A percentile compares a stretch with the other conserved stretches of the same genome.
Evolutionary conservation across 2,797 vertebrate genomes (phyloP).

Genomic region (Saguinus oedipus): DNA sequence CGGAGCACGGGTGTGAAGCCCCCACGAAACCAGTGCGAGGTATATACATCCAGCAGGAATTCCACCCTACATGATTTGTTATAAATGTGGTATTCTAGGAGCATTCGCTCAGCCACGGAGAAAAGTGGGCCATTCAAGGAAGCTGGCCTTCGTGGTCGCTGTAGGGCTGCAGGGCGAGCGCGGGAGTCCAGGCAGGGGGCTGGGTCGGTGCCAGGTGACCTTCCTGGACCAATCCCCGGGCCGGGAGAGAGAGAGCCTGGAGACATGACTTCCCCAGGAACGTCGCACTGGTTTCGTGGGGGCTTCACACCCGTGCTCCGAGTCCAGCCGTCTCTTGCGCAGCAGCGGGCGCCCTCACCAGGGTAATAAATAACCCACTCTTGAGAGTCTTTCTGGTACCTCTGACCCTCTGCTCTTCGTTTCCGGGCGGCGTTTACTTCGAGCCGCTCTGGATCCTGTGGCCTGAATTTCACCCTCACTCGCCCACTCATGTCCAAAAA

Average conservation of each 20-base stretch:
- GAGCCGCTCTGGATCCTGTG: not conserved
- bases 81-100: not conserved
- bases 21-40: too few species aligned
- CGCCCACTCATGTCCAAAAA: not conserved
- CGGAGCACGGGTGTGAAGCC: too few species aligned
- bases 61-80: not conserved
- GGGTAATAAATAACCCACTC: not conserved
- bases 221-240: not conserved
- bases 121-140: not conserved
- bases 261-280: too few species aligned
- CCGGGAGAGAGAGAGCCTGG: fast-evolving
- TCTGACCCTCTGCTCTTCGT: not conserved
- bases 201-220: not conserved
- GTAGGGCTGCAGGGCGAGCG: fast-evolving
- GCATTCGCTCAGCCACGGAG: not conserved
- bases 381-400: not conserved
- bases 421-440: not conserved
- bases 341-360: fast-evolving
- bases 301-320: fast-evolving
- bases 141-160: not conserved
- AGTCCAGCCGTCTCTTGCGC: not conserved
- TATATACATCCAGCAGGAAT: not conserved
- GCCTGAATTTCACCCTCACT: not conserved
- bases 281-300: not conserved
- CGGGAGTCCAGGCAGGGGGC: not conserved